Evolutionary conservation across 2,797 vertebrate species (phyloP).

Genomic region (Aulostomus chinensis): DNA sequence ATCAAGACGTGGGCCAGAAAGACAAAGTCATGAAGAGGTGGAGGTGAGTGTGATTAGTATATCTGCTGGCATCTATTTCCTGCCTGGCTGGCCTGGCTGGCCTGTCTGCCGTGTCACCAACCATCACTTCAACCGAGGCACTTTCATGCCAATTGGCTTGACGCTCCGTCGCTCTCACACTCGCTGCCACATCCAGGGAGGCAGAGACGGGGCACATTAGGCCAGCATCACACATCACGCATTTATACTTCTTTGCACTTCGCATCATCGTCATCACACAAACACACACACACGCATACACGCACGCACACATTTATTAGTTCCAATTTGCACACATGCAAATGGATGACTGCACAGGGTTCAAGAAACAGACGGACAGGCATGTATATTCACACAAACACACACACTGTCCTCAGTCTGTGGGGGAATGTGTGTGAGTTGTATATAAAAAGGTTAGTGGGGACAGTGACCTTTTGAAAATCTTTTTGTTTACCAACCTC

Average conservation of each 20-base stretch:
- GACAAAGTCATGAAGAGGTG: conserved; percentile 46
- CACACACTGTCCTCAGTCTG: conserved; percentile 11
- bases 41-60: conserved; percentile 54
- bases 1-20: conserved; percentile 20
- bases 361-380: conserved; percentile 9
- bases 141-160: conserved; percentile 52
- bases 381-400: conserved; percentile 17
- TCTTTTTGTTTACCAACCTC: conserved; percentile 34
- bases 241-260: conserved; percentile 21
- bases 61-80: conserved; percentile 53
- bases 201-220: conserved; percentile 30
- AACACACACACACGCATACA: background rate
- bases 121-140: conserved; percentile 58
- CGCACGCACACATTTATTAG: conserved; percentile 8
- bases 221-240: conserved; percentile 25
- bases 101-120: conserved; percentile 61
- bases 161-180: conserved; percentile 30
- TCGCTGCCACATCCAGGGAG: conserved; percentile 43
- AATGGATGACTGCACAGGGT: conserved; percentile 25
- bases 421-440: conserved; percentile 20
- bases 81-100: conserved; percentile 56
- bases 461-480: conserved; percentile 46
- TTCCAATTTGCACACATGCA: conserved; percentile 16
- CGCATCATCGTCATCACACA: background rate
- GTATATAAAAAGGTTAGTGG: conserved; percentile 41